Conservation (phyloP, 2,888 invertebrate species). For the Alsophila aescularia region DNA sequence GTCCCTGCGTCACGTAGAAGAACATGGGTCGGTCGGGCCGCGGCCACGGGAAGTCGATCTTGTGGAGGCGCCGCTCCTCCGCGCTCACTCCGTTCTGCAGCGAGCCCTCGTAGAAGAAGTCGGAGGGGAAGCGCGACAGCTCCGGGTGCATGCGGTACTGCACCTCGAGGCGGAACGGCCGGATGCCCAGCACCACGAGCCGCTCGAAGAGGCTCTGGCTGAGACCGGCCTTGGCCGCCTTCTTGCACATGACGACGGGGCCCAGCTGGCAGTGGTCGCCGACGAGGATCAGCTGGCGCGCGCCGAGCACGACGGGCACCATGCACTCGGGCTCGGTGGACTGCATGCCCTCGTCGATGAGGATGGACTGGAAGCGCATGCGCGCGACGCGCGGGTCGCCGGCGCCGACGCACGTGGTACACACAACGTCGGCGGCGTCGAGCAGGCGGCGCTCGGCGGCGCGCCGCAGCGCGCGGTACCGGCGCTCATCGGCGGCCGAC, state of each 20-base stretch:
- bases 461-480: conserved; percentile 95
- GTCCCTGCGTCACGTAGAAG: conserved; percentile 98
- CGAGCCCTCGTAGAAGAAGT: conserved; percentile 99
- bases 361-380: conserved; percentile 97
- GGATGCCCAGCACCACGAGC: conserved; percentile 97
- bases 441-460: conserved; percentile 95
- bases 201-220: conserved; percentile 99
- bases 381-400: conserved; percentile 97
- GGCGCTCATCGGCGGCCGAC: conserved; percentile 97
- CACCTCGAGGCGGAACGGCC: conserved; percentile 98
- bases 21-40: conserved; percentile 98
- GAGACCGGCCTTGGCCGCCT: conserved; percentile 98
- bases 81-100: conserved; percentile 99
- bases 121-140: conserved; percentile 98
- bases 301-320: conserved; percentile 99
- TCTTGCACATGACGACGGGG: conserved; percentile 99
- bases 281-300: conserved; percentile 97
- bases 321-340: conserved; percentile 99
- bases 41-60: conserved; percentile 99
- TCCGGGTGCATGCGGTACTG: conserved; percentile 99
- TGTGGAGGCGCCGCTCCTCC: conserved; percentile 94
- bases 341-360: conserved; percentile 99
- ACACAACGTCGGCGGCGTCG: conserved; percentile 99
- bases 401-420: conserved; percentile 99
- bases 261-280: conserved; percentile 99